Conservation (phyloP, 2,113 vertebrate genomes). For the Stomatorhinus ivindoensis region DNA sequence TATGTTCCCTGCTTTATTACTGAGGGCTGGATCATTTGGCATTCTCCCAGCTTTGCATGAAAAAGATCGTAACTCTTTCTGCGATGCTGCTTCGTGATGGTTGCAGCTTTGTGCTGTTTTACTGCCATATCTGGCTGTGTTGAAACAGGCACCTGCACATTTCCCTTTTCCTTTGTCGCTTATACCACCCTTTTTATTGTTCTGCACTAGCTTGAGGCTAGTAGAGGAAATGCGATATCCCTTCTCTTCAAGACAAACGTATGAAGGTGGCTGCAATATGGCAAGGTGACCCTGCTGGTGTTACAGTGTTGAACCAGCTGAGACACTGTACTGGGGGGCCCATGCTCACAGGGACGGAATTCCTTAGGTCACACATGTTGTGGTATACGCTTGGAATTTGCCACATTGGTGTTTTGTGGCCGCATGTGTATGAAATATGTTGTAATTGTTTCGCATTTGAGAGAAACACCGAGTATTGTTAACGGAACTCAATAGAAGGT, state of each 20-base stretch:
- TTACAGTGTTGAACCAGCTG: background rate
- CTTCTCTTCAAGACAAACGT: background rate
- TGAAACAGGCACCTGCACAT: slow-evolving; percentile 41
- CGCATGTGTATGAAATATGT: background rate
- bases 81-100: slow-evolving; percentile 21
- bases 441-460: background rate
- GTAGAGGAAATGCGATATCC: background rate
- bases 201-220: slow-evolving; percentile 15
- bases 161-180: slow-evolving; percentile 31
- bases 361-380: background rate
- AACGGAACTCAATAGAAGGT: background rate
- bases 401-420: background rate
- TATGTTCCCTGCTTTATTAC: background rate
- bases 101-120: slow-evolving; percentile 7
- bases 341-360: background rate
- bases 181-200: slow-evolving; percentile 35
- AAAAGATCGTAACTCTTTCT: slow-evolving; percentile 28
- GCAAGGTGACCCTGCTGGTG: background rate
- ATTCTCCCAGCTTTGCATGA: slow-evolving; percentile 2
- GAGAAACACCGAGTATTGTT: background rate
- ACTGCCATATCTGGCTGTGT: slow-evolving; percentile 29
- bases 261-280: background rate
- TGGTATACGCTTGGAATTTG: background rate
- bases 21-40: background rate
- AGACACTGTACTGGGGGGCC: background rate